phyloP scores from a whole-genome alignment of 2,113 vertebrate genomes.

The Phylloscopus trochiloides region DNA sequence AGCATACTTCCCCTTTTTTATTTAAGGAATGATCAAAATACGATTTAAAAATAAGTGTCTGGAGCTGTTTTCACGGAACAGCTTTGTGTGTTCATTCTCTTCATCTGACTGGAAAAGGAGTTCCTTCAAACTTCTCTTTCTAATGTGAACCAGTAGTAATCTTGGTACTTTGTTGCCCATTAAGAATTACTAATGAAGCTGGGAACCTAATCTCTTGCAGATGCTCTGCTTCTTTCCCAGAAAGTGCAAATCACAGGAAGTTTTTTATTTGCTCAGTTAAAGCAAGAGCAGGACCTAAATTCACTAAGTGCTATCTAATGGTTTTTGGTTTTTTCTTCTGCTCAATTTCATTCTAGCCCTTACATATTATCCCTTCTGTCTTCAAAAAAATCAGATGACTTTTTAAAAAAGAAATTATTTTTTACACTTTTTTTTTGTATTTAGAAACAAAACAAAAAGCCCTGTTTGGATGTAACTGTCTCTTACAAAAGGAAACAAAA shows the following conservation, averaged over 20 bases:
- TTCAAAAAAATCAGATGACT: neutral
- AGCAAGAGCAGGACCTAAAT: conserved; percentile 30
- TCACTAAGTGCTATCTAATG: neutral
- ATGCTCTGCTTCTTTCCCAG: conserved; percentile 1
- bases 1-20: conserved; percentile 4
- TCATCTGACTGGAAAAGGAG: conserved; percentile 16
- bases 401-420: neutral
- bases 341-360: conserved; percentile 26
- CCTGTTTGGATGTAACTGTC: conserved; percentile 17
- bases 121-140: conserved; percentile 32
- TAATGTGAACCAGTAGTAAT: conserved; percentile 8
- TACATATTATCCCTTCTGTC: neutral
- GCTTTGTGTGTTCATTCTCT: conserved; percentile 17
- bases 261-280: conserved; percentile 31
- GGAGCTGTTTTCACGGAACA: conserved; percentile 24
- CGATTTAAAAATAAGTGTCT: conserved; percentile 35
- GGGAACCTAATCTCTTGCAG: neutral
- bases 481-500: neutral
- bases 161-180: conserved; percentile 1
- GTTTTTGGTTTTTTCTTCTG: neutral
- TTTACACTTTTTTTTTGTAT: neutral
- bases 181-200: conserved; percentile 23
- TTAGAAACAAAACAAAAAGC: neutral
- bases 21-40: conserved; percentile 28
- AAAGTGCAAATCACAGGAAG: conserved; percentile 29